Conservation (phyloP, 2,888 invertebrate genomes). For the Strigamia transsilvanica region DNA sequence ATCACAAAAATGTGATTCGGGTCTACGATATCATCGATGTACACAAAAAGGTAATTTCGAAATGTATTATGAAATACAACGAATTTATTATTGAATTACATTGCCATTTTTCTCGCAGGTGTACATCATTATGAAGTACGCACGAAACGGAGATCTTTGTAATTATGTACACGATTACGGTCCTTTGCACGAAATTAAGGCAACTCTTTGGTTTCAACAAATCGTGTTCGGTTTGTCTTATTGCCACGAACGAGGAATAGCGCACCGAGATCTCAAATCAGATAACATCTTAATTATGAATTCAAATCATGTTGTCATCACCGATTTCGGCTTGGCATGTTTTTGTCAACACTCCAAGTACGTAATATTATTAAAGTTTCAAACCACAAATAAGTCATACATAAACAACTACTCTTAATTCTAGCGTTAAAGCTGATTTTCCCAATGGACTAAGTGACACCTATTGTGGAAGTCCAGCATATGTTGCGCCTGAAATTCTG, state of each 20-base stretch:
- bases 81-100: not conserved
- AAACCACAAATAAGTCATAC: not conserved
- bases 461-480: slow-evolving; percentile 49
- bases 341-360: not conserved
- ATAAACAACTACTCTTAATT: not conserved
- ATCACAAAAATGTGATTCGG: slow-evolving; percentile 49
- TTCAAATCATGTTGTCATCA: slow-evolving; percentile 23
- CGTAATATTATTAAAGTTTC: not conserved
- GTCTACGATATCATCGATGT: slow-evolving; percentile 37
- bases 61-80: not conserved
- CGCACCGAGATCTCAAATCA: slow-evolving; percentile 39
- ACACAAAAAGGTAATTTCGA: not conserved
- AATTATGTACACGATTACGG: slow-evolving; percentile 29
- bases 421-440: not conserved
- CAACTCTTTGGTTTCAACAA: slow-evolving; percentile 50
- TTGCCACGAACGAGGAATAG: slow-evolving; percentile 29
- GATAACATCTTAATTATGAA: slow-evolving; percentile 49
- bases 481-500: slow-evolving; percentile 50
- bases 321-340: slow-evolving; percentile 50
- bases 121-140: slow-evolving; percentile 51
- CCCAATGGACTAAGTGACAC: slow-evolving; percentile 22
- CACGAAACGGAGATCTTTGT: slow-evolving; percentile 30
- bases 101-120: slow-evolving; percentile 5
- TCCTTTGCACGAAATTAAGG: slow-evolving; percentile 21
- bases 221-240: slow-evolving; percentile 31